Evolutionary conservation across 2,113 vertebrate species (phyloP), one percentile per base, ranked within the genome.

Genomic region (Spea bombifrons): DNA sequence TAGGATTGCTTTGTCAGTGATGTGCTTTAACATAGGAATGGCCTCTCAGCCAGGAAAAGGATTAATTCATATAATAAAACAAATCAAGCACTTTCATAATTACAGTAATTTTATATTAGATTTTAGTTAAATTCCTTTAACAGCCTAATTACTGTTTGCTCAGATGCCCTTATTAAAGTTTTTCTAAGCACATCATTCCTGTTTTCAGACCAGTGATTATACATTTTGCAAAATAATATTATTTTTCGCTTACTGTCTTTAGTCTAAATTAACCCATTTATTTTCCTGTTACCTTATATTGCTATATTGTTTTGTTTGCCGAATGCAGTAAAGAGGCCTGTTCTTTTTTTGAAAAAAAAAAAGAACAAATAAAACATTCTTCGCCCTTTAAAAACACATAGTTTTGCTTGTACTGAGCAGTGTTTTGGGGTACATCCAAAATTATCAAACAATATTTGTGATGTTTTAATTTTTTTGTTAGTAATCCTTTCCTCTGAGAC

Each of bases 131-230:
- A 55, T 66, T 71, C 43, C 52, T 72, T 66, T 46, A 66, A 16
- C 70, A 66, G 61, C n/a, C 59, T 30, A 45, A 78, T 78, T 78
- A 72, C 71, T 71, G 76, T 59, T 50, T 43, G 69, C 68, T 64
- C 59, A 65, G 49, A 16, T 55, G 53, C 49, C 10, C 15, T 55
- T 73, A 66, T 79, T 65, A 78, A 46, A 77, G 3, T 16, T 65
- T 48, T 76, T 57, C 61, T 66, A 9, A 44, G 43, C 47, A 16
- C 43, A 47, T 79, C 61, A 72, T 57, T 66, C 48, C 13, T 13
- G 2, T 55, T 73, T 55, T 50, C 8, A 63, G 43, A 78, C 8
- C 57, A 67, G 65, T 17, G 16, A 55, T 69, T 43, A 71, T 78
- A 59, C 46, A 73, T 73, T 73, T 73, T 48, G 43, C 43, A 50